Conservation (phyloP, 2,113 vertebrate genomes). For the Alethe castanea region DNA sequence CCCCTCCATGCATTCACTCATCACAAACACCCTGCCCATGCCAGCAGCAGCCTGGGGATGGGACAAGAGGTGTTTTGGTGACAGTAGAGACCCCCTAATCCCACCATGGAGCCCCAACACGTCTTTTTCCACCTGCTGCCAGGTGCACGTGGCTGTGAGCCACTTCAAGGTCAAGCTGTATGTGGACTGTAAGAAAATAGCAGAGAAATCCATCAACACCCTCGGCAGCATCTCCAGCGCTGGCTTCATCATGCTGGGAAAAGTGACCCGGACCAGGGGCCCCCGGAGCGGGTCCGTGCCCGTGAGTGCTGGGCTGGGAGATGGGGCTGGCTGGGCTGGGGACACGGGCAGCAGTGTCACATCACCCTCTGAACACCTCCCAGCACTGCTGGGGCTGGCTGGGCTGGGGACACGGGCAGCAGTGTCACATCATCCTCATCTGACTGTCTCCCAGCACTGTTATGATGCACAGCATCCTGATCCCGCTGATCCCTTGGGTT, state of each 20-base stretch:
- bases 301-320: conserved; percentile 49
- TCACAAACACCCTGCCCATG: background rate
- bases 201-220: conserved; percentile 76
- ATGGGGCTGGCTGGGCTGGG: background rate
- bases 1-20: background rate
- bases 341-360: background rate
- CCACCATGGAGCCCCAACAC: fast-evolving
- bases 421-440: fast-evolving
- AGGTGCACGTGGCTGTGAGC: conserved; percentile 89
- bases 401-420: background rate
- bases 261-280: conserved; percentile 82
- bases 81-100: background rate
- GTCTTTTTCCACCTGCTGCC: background rate
- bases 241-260: conserved; percentile 88
- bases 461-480: background rate
- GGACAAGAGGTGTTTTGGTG: background rate
- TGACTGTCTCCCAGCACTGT: fast-evolving
- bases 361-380: background rate
- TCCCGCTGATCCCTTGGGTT: fast-evolving
- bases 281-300: conserved; percentile 84
- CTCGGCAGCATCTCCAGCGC: conserved; percentile 75
- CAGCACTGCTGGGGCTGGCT: background rate
- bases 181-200: conserved; percentile 86
- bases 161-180: conserved; percentile 82
- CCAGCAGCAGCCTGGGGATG: background rate